phyloP scores from a whole-genome alignment of 2,888 invertebrate genomes.

The Anarsia innoxiella region DNA sequence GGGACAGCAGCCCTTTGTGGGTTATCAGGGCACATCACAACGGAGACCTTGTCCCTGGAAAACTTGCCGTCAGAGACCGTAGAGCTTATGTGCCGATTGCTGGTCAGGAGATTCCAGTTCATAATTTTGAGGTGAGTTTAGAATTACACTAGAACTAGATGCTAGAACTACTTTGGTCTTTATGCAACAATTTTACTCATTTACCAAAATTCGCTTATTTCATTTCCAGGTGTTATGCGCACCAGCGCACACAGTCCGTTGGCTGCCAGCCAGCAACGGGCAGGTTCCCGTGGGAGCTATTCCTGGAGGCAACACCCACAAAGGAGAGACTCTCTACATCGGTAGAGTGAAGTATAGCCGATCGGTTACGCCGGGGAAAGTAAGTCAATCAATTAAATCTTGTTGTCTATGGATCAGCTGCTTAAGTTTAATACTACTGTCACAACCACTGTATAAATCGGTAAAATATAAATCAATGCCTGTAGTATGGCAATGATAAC shows the following conservation, averaged over 20 bases:
- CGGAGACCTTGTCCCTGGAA: constrained; percentile 59
- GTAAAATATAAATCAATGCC: too few relatives aligned
- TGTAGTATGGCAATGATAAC: too few relatives aligned
- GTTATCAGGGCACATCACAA: constrained; percentile 56
- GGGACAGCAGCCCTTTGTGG: constrained; percentile 64
- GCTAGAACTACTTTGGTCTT: too few relatives aligned
- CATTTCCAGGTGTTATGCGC: constrained; percentile 48
- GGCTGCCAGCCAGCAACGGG: constrained; percentile 65
- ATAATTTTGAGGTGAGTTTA: constrained; percentile 56
- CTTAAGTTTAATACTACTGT: too few relatives aligned
- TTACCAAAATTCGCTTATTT: background rate
- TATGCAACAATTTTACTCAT: background rate
- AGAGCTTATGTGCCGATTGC: constrained; percentile 51
- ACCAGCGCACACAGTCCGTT: constrained; percentile 43
- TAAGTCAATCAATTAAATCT: too few relatives aligned
- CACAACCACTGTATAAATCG: too few relatives aligned
- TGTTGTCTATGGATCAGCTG: too few relatives aligned
- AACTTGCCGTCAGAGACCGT: constrained; percentile 52
- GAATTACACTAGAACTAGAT: too few relatives aligned
- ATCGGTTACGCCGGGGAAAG: constrained; percentile 76
- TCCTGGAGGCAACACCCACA: constrained; percentile 65
- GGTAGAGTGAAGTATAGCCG: constrained; percentile 66
- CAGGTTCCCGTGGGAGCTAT: constrained; percentile 70
- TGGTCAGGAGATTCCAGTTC: constrained; percentile 55
- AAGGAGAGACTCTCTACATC: constrained; percentile 68